Evolutionary conservation across 1,140 invertebrate genomes (phyloP).

Genomic region (Hycleus phaleratus): DNA sequence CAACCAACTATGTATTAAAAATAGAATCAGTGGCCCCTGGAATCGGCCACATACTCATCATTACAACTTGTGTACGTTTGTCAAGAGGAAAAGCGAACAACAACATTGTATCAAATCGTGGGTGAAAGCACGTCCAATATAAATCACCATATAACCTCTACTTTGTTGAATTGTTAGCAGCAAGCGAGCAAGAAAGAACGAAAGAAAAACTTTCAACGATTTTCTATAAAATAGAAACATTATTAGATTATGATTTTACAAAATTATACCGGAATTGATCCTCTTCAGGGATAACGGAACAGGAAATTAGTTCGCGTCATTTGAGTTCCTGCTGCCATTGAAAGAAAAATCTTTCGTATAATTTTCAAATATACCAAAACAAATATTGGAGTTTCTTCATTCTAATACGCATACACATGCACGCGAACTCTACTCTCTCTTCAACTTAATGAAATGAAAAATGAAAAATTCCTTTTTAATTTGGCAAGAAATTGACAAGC

Average conservation of each 20-base stretch:
- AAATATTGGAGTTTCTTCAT: too few relatives aligned
- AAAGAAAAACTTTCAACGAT: neutral
- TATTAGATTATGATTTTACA: neutral
- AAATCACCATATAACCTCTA: neutral
- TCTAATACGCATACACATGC: too few relatives aligned
- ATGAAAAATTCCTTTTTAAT: too few relatives aligned
- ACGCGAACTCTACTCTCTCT: too few relatives aligned
- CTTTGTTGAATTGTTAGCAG: neutral
- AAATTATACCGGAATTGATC: too few relatives aligned
- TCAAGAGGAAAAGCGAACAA: constrained; percentile 4
- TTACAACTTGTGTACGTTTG: constrained; percentile 12
- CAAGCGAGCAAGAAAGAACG: neutral
- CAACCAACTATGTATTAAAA: constrained; percentile 15
- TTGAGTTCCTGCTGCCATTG: too few relatives aligned
- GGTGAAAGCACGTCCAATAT: constrained; percentile 1
- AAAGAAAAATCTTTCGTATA: too few relatives aligned
- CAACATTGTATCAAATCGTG: constrained; percentile 5
- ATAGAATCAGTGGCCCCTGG: constrained; percentile 27
- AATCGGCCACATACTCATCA: constrained; percentile 19
- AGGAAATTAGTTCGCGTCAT: too few relatives aligned
- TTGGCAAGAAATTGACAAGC: too few relatives aligned
- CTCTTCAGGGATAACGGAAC: too few relatives aligned
- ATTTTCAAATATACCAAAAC: too few relatives aligned
- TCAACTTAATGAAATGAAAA: too few relatives aligned
- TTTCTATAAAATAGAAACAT: neutral